These are phyloP conservation scores for Xestia ashworthii DNA, from an alignment of 2,888 invertebrate genomes.

Conservation along the genomic window DNA sequence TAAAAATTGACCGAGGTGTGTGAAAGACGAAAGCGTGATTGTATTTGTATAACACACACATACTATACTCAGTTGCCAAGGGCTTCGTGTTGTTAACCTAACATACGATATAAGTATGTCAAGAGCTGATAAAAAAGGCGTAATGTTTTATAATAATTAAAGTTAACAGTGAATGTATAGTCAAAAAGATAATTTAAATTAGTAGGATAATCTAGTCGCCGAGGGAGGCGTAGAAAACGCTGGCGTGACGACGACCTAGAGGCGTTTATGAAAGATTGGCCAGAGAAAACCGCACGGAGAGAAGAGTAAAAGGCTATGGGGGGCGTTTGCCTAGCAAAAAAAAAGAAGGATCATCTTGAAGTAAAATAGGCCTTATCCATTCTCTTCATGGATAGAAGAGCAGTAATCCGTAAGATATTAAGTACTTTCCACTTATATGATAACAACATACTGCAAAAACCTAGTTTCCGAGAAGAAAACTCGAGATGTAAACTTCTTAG, in stretches of 20 bases:
- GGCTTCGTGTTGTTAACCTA: conserved; percentile 53
- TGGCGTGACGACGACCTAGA: too few species aligned
- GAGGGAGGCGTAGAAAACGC: too few species aligned
- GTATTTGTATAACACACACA: conserved; percentile 26
- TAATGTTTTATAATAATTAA: conserved; percentile 52
- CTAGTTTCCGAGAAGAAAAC: conserved; percentile 4
- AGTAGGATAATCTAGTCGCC: neutral
- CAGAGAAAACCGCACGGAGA: too few species aligned
- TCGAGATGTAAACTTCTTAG: neutral
- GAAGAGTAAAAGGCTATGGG: too few species aligned
- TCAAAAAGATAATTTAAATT: neutral
- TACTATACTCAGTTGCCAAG: conserved; percentile 49
- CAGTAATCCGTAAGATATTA: conserved; percentile 3
- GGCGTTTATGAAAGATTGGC: too few species aligned
- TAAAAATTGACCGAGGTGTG: conserved; percentile 59
- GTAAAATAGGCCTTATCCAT: neutral
- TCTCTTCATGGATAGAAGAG: conserved; percentile 2
- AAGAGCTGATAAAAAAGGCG: conserved; percentile 51
- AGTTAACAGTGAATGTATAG: conserved; percentile 59
- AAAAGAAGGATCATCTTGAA: neutral
- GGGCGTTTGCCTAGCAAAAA: too few species aligned
- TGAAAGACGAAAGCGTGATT: conserved; percentile 59
- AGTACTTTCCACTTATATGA: neutral
- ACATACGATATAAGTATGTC: conserved; percentile 48
- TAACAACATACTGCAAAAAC: conserved; percentile 12